Evolutionary conservation across 2,113 vertebrate genomes (phyloP).

Genomic region (Labrus mixtus): DNA sequence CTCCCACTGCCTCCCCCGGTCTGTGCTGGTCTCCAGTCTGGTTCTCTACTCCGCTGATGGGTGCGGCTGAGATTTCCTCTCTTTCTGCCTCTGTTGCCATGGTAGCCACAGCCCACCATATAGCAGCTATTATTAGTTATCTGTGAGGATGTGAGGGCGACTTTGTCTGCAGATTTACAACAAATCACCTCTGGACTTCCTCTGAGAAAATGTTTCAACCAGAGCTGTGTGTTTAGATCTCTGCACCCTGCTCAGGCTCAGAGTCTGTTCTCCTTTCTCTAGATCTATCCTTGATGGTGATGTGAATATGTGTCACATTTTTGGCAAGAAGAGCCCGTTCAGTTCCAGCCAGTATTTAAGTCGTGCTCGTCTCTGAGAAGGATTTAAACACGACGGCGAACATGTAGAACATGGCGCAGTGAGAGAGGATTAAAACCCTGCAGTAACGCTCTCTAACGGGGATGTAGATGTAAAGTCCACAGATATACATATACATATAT

Average conservation of each 20-base stretch:
- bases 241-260: background rate
- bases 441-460: background rate
- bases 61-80: slow-evolving; percentile 38
- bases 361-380: slow-evolving; percentile 13
- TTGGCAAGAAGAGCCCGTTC: background rate
- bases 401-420: background rate
- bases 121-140: slow-evolving; percentile 51
- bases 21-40: slow-evolving; percentile 42
- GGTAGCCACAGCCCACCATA: slow-evolving; percentile 54
- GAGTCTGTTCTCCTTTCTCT: background rate
- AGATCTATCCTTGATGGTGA: background rate
- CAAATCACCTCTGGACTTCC: background rate
- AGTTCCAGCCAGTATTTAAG: background rate
- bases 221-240: background rate
- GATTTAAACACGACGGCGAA: slow-evolving; percentile 11
- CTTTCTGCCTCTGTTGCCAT: slow-evolving; percentile 74
- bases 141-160: slow-evolving; percentile 31
- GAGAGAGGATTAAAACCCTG: slow-evolving; percentile 6
- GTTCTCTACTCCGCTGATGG: slow-evolving; percentile 34
- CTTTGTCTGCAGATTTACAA: slow-evolving; percentile 23
- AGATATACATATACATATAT: background rate
- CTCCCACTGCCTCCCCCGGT: background rate
- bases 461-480: background rate
- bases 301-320: background rate
- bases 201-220: background rate